These are phyloP conservation scores for Mus pahari DNA, from an alignment of 2,113 vertebrate genomes.

Conservation along the genomic window DNA sequence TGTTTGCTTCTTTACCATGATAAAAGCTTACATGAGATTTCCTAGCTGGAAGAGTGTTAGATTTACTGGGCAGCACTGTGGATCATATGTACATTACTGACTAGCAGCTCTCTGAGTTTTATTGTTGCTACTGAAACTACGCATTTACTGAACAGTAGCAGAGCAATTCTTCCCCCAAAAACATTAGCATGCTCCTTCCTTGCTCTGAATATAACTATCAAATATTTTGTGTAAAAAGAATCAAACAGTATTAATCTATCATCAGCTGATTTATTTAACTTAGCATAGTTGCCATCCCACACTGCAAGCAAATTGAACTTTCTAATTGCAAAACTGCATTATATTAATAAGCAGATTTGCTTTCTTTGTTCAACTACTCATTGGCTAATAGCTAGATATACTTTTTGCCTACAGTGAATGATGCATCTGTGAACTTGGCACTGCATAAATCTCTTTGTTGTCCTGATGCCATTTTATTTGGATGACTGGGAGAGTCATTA, in stretches of 20 bases:
- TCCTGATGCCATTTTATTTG: not conserved
- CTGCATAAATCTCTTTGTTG: not conserved
- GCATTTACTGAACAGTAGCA: not conserved
- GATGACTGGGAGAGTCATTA: not conserved
- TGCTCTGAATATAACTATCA: not conserved
- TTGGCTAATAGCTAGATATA: not conserved
- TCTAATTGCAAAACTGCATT: not conserved
- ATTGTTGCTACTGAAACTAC: not conserved
- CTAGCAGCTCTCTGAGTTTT: not conserved
- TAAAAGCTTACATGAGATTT: not conserved
- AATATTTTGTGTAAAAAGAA: not conserved
- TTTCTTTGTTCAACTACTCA: not conserved
- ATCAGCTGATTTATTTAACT: not conserved
- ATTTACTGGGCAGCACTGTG: not conserved
- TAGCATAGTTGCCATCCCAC: not conserved
- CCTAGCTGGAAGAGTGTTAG: not conserved
- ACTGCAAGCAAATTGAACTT: not conserved
- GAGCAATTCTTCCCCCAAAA: not conserved
- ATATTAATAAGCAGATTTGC: not conserved
- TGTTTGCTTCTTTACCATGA: not conserved
- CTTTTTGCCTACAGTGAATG: not conserved
- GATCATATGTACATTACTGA: not conserved
- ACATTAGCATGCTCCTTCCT: not conserved
- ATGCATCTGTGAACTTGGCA: not conserved
- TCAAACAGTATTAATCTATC: not conserved